A percentile compares a stretch with the other conserved stretches of the same genome.
Evolutionary conservation across 2,797 vertebrate genomes (phyloP).

Genomic region (Esox lucius): DNA sequence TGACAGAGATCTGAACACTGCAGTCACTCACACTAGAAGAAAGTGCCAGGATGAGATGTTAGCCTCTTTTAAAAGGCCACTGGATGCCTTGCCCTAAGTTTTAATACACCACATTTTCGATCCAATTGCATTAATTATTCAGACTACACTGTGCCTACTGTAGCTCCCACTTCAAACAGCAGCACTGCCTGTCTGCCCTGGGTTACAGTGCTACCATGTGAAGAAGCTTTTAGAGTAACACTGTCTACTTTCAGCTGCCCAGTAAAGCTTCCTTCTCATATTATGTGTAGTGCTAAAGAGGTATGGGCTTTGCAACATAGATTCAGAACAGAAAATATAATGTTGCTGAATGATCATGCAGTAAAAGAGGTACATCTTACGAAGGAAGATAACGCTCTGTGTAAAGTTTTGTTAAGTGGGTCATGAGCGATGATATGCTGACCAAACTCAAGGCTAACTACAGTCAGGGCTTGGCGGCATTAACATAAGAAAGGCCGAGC

Average conservation of each 20-base stretch:
- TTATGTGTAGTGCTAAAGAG: slow-evolving; percentile 42
- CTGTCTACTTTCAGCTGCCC: slow-evolving; percentile 57
- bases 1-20: slow-evolving; percentile 53
- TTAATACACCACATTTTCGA: slow-evolving; percentile 75
- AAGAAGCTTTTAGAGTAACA: slow-evolving; percentile 72
- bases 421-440: slow-evolving; percentile 17
- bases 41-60: slow-evolving; percentile 46
- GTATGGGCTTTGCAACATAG: slow-evolving; percentile 16
- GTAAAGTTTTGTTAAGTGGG: slow-evolving; percentile 29
- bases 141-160: slow-evolving; percentile 57
- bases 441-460: slow-evolving; percentile 18
- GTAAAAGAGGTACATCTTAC: slow-evolving; percentile 30
- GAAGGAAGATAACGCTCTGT: slow-evolving; percentile 5
- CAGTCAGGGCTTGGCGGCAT: slow-evolving; percentile 20
- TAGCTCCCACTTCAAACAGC: slow-evolving; percentile 70
- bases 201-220: slow-evolving; percentile 47
- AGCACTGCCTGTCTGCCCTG: slow-evolving; percentile 62
- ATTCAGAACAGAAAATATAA: slow-evolving; percentile 35
- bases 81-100: slow-evolving; percentile 57
- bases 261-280: slow-evolving; percentile 57
- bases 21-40: slow-evolving; percentile 48
- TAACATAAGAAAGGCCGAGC: slow-evolving; percentile 32
- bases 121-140: slow-evolving; percentile 75
- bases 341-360: slow-evolving; percentile 36
- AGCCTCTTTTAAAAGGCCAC: slow-evolving; percentile 50